Base-by-base conservation (phyloP, 2,113 vertebrate genomes). In the Melospiza melodia region DNA sequence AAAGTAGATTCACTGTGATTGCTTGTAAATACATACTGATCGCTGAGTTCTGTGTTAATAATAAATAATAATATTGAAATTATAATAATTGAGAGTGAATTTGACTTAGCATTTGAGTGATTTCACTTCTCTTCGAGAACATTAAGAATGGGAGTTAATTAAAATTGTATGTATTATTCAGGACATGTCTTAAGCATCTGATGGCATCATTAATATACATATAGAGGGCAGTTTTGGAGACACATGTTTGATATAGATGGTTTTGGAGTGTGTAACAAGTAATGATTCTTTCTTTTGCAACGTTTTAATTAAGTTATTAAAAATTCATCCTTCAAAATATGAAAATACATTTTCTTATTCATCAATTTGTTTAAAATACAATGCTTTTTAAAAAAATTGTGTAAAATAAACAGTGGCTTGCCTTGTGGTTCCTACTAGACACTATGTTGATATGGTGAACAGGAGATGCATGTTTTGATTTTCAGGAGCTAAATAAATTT, bases 101-200 rank as follows among this genome's bases (percentile, higher is more conserved):
- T 30, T 54, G 51, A 18, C 27, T 94, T 94, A 91, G 23, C 18
- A 48, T 44, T 94, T 95, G 87, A 96, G 51, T 89, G 77, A 79
- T 90, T 92, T 91, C 39, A 90, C 76, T 96, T 94, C 95, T 93
- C 83, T 84, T 76, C 65, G 33, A 58, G 65, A 95, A 48, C 11
- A 61, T 93, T 96, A 96, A 92, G 86, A 95, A 93, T 73, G 72
- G n/a, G 31, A 93, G 61, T 94, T 97, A 97, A 96, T 96, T 97
- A 95, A 96, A 96, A 88, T 82, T 67, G 54, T 89, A 95, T 97
- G 54, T 84, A 87, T 97, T 96, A 96, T 96, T 96, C 94, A 96
- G 54, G 74, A 25, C 77, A 95, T 85, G 85, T 95, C 87, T 95
- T 79, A 95, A 95, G 41, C 52, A 85, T 93, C 80, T 92, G 84